phyloP scores from a whole-genome alignment of 2,888 invertebrate genomes.

The Apeira syringaria region DNA sequence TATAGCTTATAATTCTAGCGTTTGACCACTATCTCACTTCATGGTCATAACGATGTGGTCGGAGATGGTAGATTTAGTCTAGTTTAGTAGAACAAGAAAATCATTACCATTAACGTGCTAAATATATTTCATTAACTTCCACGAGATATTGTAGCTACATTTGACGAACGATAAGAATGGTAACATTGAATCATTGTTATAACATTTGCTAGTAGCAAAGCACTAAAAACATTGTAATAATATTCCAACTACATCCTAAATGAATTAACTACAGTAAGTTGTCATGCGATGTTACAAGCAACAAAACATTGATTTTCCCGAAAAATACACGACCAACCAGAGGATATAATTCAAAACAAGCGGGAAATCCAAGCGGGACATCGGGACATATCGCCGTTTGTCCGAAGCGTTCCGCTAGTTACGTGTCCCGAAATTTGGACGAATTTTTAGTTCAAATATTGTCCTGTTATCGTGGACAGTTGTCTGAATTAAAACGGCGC shows the following conservation, averaged over 20 bases:
- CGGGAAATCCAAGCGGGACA: conserved; percentile 6
- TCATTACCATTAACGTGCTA: too few relatives aligned
- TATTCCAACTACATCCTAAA: neutral
- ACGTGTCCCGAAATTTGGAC: conserved; percentile 21
- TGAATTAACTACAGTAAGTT: neutral
- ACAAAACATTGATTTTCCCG: conserved; percentile 20
- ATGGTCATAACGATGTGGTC: too few relatives aligned
- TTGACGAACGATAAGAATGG: too few relatives aligned
- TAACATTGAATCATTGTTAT: too few relatives aligned
- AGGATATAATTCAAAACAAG: conserved; percentile 23
- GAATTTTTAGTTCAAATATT: conserved; percentile 29
- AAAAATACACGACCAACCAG: conserved; percentile 14
- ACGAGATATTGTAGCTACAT: too few relatives aligned
- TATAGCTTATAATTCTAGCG: too few relatives aligned
- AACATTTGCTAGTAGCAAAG: too few relatives aligned
- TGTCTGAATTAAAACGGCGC: conserved; percentile 17
- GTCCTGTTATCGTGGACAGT: conserved; percentile 22
- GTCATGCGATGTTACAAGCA: conserved; percentile 12
- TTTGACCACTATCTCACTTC: too few relatives aligned
- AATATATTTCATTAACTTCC: too few relatives aligned
- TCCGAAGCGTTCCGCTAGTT: conserved; percentile 15
- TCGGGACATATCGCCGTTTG: conserved; percentile 25
- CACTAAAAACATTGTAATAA: neutral
- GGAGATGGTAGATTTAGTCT: too few relatives aligned
- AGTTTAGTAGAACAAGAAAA: too few relatives aligned